phyloP scores from a whole-genome alignment of 2,888 invertebrate species.

The Deilephila porcellus region DNA sequence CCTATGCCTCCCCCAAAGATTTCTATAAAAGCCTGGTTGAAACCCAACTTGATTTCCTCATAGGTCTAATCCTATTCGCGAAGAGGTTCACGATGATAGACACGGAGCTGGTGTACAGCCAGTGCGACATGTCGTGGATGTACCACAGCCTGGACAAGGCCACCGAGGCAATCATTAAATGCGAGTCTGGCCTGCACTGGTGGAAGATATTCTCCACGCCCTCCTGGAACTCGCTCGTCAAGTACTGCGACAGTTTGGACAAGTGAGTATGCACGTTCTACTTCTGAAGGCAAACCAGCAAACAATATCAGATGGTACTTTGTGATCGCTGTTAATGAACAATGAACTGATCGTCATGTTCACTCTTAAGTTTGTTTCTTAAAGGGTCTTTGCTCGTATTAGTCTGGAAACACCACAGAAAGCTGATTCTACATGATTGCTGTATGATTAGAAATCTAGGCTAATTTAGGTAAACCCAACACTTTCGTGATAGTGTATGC shows the following conservation, averaged over 20 bases:
- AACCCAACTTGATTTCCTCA: constrained; percentile 28
- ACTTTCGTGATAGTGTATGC: too few species aligned
- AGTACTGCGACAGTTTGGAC: constrained; percentile 86
- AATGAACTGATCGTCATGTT: too few species aligned
- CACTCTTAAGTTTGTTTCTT: too few species aligned
- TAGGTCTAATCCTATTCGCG: constrained; percentile 80
- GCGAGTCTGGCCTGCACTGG: constrained; percentile 87
- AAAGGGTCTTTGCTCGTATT: too few species aligned
- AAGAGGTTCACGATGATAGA: constrained; percentile 87
- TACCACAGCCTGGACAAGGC: constrained; percentile 84
- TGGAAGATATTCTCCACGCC: constrained; percentile 87
- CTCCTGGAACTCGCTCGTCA: constrained; percentile 83
- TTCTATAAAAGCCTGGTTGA: too few species aligned
- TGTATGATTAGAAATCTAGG: too few species aligned
- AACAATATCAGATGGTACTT: not conserved
- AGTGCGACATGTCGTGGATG: constrained; percentile 83
- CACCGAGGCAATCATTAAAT: constrained; percentile 84
- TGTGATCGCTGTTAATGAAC: too few species aligned
- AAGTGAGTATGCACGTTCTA: constrained; percentile 64
- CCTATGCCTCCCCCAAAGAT: too few species aligned
- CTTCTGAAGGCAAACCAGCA: too few species aligned
- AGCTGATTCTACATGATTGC: too few species aligned
- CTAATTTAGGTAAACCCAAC: too few species aligned
- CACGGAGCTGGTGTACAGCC: constrained; percentile 75
- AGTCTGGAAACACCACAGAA: too few species aligned